Evolutionary conservation across 2,888 invertebrate species (phyloP).

Genomic region (Tipula vernalis): DNA sequence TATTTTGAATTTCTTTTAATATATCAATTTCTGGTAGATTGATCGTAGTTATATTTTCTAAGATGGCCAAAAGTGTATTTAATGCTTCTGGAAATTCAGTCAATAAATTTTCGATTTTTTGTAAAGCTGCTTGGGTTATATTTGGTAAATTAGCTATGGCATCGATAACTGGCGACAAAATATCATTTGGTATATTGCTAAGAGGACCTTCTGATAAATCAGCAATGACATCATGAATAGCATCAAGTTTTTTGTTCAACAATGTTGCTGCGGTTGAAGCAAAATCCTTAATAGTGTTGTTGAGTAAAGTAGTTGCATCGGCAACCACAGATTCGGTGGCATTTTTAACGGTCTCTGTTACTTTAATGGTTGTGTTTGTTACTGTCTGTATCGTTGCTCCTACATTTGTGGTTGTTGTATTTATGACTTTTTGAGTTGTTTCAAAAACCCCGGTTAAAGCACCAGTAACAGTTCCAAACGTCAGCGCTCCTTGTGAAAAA

Average conservation of each 20-base stretch:
- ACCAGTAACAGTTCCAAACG: no score
- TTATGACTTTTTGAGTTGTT: no score
- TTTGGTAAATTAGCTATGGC: not conserved
- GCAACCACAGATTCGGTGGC: not conserved
- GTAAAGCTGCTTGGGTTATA: not conserved
- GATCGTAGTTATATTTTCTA: not conserved
- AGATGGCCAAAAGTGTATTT: not conserved
- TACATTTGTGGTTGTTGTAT: no score
- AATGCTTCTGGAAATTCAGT: not conserved
- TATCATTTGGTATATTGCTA: not conserved
- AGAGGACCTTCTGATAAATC: not conserved
- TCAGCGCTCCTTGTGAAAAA: not conserved
- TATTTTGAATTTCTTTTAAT: not conserved
- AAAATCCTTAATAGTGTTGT: not conserved
- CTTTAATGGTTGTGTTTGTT: no score
- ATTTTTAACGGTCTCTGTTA: no score
- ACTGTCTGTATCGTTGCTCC: no score
- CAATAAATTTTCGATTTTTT: not conserved
- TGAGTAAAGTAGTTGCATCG: not conserved
- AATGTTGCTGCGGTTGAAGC: not conserved
- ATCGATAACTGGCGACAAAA: not conserved
- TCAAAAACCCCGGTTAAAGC: no score
- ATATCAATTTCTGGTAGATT: not conserved
- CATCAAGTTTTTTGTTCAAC: not conserved
- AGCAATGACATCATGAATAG: not conserved